Evolutionary conservation across 1,140 invertebrate genomes (phyloP).

Genomic region (Charaxes varanes): DNA sequence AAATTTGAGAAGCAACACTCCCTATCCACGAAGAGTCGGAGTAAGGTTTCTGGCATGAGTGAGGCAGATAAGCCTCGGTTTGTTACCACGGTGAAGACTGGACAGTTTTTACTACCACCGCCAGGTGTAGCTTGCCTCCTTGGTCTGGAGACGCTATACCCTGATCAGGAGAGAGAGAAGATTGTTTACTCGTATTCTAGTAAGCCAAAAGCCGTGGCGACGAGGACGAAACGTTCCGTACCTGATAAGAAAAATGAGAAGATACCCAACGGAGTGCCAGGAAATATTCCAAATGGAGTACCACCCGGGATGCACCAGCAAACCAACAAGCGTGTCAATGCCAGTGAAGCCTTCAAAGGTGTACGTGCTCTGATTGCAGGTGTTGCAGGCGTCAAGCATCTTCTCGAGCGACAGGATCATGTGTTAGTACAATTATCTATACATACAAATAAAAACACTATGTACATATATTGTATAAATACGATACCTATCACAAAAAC

Average conservation of each 20-base stretch:
- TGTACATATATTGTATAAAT: too few species aligned
- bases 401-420: conserved; percentile 27
- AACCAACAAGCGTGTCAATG: conserved; percentile 4
- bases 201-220: conserved; percentile 71
- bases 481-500: too few species aligned
- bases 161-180: conserved; percentile 45
- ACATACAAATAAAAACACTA: too few species aligned
- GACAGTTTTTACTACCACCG: conserved; percentile 85
- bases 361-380: conserved; percentile 46
- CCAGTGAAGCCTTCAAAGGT: conserved; percentile 32
- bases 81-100: conserved; percentile 85
- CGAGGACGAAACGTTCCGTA: conserved; percentile 30
- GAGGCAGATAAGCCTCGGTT: conserved; percentile 75
- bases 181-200: conserved; percentile 77
- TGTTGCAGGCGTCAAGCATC: conserved; percentile 36
- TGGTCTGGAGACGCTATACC: conserved; percentile 72
- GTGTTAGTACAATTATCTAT: conserved; percentile 22
- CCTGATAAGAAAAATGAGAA: conserved; percentile 24
- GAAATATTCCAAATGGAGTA: too few species aligned
- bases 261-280: conserved; percentile 28
- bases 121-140: conserved; percentile 80
- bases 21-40: conserved; percentile 23
- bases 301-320: conserved; percentile 28
- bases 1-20: conserved; percentile 34
- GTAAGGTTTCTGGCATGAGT: conserved; percentile 21